Base-by-base conservation (phyloP, 2,113 vertebrate species). In the Triplophysa rosa region DNA sequence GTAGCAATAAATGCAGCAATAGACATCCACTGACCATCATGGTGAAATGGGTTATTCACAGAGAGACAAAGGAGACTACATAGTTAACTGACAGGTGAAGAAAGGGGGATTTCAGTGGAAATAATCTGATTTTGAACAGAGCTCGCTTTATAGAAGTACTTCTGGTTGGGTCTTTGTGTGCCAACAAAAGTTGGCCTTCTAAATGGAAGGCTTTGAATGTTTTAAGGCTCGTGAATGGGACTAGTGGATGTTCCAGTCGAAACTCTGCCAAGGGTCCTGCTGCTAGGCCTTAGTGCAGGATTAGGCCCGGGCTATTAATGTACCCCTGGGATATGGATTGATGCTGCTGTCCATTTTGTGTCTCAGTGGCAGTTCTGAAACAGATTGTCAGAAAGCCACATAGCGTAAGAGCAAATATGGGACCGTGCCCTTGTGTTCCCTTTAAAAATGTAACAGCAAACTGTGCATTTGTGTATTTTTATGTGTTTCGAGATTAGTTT, bases 51-150 rank as follows among this genome's bases (percentile, higher is more conserved):
- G 89, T 91, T 94, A 94, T 98, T 96, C 93, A 95, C 29, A 84
- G 67, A 62, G 68, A 92, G 92, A 97, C 94, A 96, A 95, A 93
- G 87, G 86, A 89, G 82, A 87, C 92, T 92, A 94, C 94, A 92
- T 96, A 95, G 94, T 95, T 97, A 94, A 95, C 94, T 96, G 95
- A 93, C 94, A 95, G 94, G 91, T 95, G 93, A 93, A 95, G 92
- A 97, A 96, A 95, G 92, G 94, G 86, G 90, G 93, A 95, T 90
- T 86, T 88, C 91, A 93, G 89, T 94, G 94, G 94, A 96, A 97
- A 94, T 97, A 97, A 98, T 97, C 93, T 93, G 94, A 98, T 96
- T 96, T 95, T 95, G 89, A 95, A 95, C 64, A 80, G 93, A 42
- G 81, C 65, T 86, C 83, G 82, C 83, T 95, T 90, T 87, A 89